Base-by-base conservation (phyloP, 2,113 vertebrate genomes). In the Antennarius striatus region DNA sequence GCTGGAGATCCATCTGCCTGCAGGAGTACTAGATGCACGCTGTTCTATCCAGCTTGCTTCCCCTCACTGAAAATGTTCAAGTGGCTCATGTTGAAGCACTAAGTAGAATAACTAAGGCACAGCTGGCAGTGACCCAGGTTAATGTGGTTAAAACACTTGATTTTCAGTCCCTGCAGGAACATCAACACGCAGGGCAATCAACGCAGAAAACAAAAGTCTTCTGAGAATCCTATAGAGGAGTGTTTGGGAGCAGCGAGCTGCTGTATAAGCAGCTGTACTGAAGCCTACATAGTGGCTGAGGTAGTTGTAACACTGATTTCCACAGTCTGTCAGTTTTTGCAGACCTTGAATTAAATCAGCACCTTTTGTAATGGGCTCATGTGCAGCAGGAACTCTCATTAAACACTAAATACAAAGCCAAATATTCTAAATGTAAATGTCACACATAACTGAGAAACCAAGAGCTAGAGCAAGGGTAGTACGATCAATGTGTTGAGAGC, bases 51-150 rank as follows among this genome's bases (percentile, higher is more conserved):
- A 43, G 43, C 63, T 56, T 40, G 17, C 9, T 11, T 73, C 49
- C 73, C 63, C 66, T 59, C 62, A 58, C 81, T 76, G 65, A 73
- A 69, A 55, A 42, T 79, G 71, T 68, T 75, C 42, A 78, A 82
- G 66, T 43, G 75, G 72, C 75, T 85, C 70, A 51, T 70, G 71
- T 28, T 16, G 66, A 77, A 71, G 62, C 57, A 63, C 66, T 63
- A 63, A 81, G 75, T 77, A 74, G 76, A 70, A 77, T 71, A 81
- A 79, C 63, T 77, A 58, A 73, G 72, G 76, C 71, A 75, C 57
- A 68, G 69, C 77, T 88, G 86, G 88, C 86, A 79, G 51, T 81
- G 77, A 81, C 81, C 87, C 83, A 91, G 75, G 83, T 81, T 86
- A 88, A 87, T 88, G 77, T 80, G 81, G 82, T 86, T 89, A 86